phyloP scores from a whole-genome alignment of 92 coral and sea anemone genomes.

The Chrysogorgia sp. region DNA sequence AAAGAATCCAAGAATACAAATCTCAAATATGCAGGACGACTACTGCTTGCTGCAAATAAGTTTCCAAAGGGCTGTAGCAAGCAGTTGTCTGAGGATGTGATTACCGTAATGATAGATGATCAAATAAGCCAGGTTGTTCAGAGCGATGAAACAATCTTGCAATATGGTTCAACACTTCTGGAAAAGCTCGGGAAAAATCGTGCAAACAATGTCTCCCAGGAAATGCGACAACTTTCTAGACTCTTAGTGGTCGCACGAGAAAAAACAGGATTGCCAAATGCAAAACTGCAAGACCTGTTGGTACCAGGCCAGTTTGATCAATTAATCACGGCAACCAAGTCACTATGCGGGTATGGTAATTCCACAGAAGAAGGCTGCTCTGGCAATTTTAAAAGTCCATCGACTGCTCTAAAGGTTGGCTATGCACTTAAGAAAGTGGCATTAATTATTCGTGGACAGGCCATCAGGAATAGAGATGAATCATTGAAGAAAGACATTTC shows the following conservation, averaged over 20 bases:
- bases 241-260: conserved; percentile 37
- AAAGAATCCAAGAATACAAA: too few relatives aligned
- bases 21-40: background rate
- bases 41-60: background rate
- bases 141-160: conserved; percentile 34
- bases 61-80: conserved; percentile 5
- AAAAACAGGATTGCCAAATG: background rate
- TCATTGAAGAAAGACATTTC: conserved; percentile 21
- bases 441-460: conserved; percentile 42
- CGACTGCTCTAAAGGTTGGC: conserved; percentile 47
- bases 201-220: conserved; percentile 39
- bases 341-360: conserved; percentile 13
- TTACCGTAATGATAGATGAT: conserved; percentile 37
- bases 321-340: conserved; percentile 39
- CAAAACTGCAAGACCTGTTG: conserved; percentile 32
- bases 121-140: conserved; percentile 22
- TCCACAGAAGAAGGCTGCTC: conserved; percentile 12
- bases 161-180: conserved; percentile 2
- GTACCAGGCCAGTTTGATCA: conserved; percentile 51
- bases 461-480: conserved; percentile 42
- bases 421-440: conserved; percentile 45
- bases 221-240: conserved; percentile 48
- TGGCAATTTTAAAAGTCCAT: conserved; percentile 38
- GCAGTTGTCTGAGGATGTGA: conserved; percentile 10
- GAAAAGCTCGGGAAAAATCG: conserved; percentile 29